Evolutionary conservation across 2,797 vertebrate genomes (phyloP).

Genomic region (Anguilla megastoma): DNA sequence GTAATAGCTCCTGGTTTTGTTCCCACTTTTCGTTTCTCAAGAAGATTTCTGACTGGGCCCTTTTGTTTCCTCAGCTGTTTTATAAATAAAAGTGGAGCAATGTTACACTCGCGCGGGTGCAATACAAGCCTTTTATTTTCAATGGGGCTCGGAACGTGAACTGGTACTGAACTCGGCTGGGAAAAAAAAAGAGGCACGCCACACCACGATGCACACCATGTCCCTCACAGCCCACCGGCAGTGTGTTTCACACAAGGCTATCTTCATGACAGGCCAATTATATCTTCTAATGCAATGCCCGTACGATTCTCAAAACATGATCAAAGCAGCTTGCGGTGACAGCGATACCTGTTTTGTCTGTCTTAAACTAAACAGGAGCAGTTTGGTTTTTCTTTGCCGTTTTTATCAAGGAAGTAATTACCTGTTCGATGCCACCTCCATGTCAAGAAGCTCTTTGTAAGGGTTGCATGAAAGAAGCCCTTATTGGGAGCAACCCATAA

Average conservation of each 20-base stretch:
- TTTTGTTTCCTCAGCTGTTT: constrained; percentile 56
- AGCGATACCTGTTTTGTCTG: neutral
- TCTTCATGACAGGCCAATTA: constrained; percentile 19
- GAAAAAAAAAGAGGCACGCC: neutral
- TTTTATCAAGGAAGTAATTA: neutral
- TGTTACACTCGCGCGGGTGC: constrained; percentile 43
- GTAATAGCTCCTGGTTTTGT: constrained; percentile 55
- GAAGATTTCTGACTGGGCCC: constrained; percentile 55
- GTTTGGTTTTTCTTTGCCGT: neutral
- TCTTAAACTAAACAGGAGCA: neutral
- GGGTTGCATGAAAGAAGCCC: too few relatives aligned
- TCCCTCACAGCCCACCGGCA: constrained; percentile 9
- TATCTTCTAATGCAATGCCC: neutral
- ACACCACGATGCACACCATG: neutral
- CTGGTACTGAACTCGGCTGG: constrained; percentile 19
- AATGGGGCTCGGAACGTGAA: constrained; percentile 32
- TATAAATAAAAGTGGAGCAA: constrained; percentile 59
- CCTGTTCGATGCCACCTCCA: neutral
- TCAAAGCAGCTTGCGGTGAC: neutral
- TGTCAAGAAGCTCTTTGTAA: neutral
- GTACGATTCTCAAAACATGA: neutral
- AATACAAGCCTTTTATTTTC: constrained; percentile 30
- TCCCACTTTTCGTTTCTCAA: constrained; percentile 58
- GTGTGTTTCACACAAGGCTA: constrained; percentile 14
- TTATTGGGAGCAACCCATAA: too few relatives aligned